Base-by-base conservation (phyloP, 2,888 invertebrate genomes). In the Chalcis sispes region DNA sequence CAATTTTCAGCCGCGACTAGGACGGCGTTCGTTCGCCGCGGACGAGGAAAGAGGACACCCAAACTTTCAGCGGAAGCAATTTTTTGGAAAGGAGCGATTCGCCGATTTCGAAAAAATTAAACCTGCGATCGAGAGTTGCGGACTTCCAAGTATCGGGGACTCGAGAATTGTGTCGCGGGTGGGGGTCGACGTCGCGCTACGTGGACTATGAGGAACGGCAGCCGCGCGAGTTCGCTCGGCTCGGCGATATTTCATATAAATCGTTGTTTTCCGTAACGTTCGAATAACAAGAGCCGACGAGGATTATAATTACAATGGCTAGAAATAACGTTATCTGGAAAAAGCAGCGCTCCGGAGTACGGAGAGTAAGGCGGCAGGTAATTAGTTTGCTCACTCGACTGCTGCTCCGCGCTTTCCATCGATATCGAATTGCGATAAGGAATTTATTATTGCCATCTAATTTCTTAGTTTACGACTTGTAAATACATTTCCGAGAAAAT, bases 321-420 rank as follows among this genome's bases (percentile, higher is more conserved):
- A 80, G 81, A 83, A 83, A 83, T 80, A 79, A 75, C 79, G 80
- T 81, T 81, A 80, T 81, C 81, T 79, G 80, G 77, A 79, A 80
- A 78, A 80, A 66, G 56, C 54, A 50, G 32, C 70, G 42, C 15
- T 20, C 46, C 25, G 29, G 75, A 74, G 65, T 75, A 77, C 77
- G 77, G 67, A 75, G 81, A 81, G 29, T 32, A 58, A 82, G 83
- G 81, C 82, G 83, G 82, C 80, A 80, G 81, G 82, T 83, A 83
- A 85, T 85, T 84, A 84, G 84, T 83, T 85, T 83, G 84, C 83
- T 83, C 80, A 82, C 79, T 82, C 79, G 80, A 80, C 66, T 46
- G 52, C 62, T 40, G 13, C 61, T 23, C 52, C 46, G n/a, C 72
- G 10, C 42, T 50, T 48, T 56, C 64, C 64, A 32, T 64, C 75